Base-by-base conservation (phyloP, 2,113 vertebrate genomes). In the Damaliscus lunatus region DNA sequence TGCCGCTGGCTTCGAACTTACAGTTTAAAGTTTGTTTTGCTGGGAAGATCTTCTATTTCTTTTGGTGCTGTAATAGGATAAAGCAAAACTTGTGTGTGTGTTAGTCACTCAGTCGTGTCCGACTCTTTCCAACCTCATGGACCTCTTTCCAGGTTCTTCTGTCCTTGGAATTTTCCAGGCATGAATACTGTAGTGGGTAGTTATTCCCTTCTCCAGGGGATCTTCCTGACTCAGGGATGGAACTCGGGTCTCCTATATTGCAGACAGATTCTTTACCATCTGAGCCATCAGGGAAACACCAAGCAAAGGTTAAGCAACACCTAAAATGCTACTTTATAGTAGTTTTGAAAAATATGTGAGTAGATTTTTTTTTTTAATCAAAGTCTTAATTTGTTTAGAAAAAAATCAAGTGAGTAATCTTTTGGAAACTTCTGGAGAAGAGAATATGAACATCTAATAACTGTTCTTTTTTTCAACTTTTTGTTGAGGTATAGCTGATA, bases 1-100 rank as follows among this genome's bases (percentile, higher is more conserved):
- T 1, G 31, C 71, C 31, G 86, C 52, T 23, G 97, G 59, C 67
- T 62, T 11, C 8, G 57, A 29, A 27, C 40, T 59, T 25, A 16
- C 94, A 74, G 60, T 80, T 8, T 48, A 57, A 71, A 82, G 94
- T 93, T 92, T 77, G 62, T 92, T 87, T 95, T 81, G 82, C 91
- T 93, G 87, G 59, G 85, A 25, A 71, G 16, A 21, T 53, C 93
- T 59, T 55, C 92, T 55, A 27, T 31, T 4, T 40, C 84, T 92
- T 84, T 43, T 23, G 6, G 55, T 12, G 52, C 6, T 29, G 2
- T 2, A 3, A 27, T 57, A 60, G 10, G 59, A 78, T 52, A 14
- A 25, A 55, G 50, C 16, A 64, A 64, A 77, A 71, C 17, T 36
- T 19, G 5, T 43, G 36, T 25, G 67, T 74, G 71, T 74, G 21